A percentile compares a stretch with the other conserved stretches of the same genome.
phyloP scores from a whole-genome alignment of 1,140 invertebrate species.

The Pseudomyrmex cubaensis region DNA sequence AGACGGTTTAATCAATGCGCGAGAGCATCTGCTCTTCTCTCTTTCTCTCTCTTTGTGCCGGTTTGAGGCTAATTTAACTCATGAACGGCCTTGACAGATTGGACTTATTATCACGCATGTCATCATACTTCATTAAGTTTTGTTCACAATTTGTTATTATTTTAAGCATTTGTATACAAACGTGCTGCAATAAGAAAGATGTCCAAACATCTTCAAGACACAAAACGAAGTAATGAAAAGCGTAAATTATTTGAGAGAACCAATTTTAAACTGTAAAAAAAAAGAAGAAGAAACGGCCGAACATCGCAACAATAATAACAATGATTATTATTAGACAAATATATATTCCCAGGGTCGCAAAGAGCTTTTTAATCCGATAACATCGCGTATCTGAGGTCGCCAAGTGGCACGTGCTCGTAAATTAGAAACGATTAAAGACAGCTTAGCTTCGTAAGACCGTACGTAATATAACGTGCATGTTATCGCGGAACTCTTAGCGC shows the following conservation, averaged over 20 bases:
- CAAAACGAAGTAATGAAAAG: neutral
- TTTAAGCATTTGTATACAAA: neutral
- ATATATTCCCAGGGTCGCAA: neutral
- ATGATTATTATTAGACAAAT: neutral
- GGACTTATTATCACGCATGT: neutral
- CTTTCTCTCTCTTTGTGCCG: no score
- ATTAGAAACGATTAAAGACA: slow-evolving; percentile 50
- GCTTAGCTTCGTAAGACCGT: neutral
- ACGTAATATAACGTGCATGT: slow-evolving; percentile 23
- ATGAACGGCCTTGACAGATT: neutral
- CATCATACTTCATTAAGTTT: neutral
- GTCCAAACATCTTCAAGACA: neutral
- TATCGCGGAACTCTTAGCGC: slow-evolving; percentile 48
- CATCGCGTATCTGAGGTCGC: neutral
- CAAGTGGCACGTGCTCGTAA: neutral
- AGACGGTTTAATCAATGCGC: neutral
- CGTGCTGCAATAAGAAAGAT: neutral
- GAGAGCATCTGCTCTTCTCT: neutral
- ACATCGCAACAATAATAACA: neutral
- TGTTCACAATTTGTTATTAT: neutral
- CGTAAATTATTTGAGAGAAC: neutral
- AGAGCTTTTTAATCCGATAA: neutral
- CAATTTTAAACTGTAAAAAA: no score
- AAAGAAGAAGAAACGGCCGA: no score
- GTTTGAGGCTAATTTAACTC: neutral